Percentiles rank a stretch among this genome's conserved stretches.
Conservation (phyloP, 92 coral and sea anemone genomes). For the Parazoanthus swiftii region DNA sequence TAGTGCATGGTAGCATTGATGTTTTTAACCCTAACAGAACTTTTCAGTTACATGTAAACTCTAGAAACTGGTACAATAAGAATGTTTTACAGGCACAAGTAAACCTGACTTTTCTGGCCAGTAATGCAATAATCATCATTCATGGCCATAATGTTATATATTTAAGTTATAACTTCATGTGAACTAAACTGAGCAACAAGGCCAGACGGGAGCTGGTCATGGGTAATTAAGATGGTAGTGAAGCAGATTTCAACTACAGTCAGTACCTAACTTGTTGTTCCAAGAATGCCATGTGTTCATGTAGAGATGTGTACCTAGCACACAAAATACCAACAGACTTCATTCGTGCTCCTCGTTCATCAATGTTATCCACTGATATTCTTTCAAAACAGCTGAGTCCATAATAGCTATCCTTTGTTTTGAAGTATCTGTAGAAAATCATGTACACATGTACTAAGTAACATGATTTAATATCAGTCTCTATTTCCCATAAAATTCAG, state of each 20-base stretch:
- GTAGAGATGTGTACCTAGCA: conserved; percentile 93
- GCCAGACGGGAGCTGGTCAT: too few relatives aligned
- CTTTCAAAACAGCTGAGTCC: conserved; percentile 95
- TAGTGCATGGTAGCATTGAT: too few relatives aligned
- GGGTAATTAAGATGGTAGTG: too few relatives aligned
- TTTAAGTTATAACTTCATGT: too few relatives aligned
- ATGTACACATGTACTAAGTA: background rate
- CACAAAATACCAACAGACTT: conserved; percentile 98
- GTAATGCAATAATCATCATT: too few relatives aligned
- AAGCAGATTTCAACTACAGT: too few relatives aligned
- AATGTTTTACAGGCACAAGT: background rate
- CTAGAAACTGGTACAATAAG: background rate
- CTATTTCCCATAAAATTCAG: background rate
- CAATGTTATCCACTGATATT: conserved; percentile 92
- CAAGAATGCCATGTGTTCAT: conserved; percentile 93
- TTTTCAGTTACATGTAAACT: background rate
- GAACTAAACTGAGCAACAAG: too few relatives aligned
- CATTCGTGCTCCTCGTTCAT: conserved; percentile 98
- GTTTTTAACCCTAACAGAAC: too few relatives aligned
- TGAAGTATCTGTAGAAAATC: conserved; percentile 75
- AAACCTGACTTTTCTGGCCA: background rate
- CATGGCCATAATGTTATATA: too few relatives aligned
- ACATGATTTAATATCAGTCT: background rate
- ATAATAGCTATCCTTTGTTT: conserved; percentile 85
- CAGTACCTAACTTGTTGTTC: conserved; percentile 94